Percentiles rank a stretch among this genome's conserved stretches.
Evolutionary conservation across 2,113 vertebrate genomes (phyloP).

Genomic region (Oxyura jamaicensis): DNA sequence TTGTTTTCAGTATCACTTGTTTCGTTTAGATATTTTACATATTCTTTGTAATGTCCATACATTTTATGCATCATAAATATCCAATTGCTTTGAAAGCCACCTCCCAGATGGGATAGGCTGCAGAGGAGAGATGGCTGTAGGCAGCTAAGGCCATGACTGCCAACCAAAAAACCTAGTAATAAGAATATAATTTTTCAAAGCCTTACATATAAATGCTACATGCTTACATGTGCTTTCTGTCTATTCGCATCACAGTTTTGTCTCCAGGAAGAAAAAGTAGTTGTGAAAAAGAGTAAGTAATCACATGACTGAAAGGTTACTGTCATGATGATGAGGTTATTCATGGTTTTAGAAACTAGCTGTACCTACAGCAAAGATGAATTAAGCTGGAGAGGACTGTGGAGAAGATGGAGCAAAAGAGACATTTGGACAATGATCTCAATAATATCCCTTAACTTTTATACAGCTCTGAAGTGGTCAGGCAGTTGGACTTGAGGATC

Average conservation of each 20-base stretch:
- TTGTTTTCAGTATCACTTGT: neutral
- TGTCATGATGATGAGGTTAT: neutral
- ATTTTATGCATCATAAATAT: neutral
- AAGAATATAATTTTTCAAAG: neutral
- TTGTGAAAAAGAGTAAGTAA: neutral
- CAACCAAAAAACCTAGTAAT: neutral
- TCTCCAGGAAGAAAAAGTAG: neutral
- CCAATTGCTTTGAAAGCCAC: neutral
- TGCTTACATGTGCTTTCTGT: neutral
- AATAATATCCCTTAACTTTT: neutral
- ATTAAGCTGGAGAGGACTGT: neutral
- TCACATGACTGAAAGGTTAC: neutral
- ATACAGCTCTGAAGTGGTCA: neutral
- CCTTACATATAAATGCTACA: rapidly evolving
- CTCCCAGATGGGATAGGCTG: neutral
- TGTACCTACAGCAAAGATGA: neutral
- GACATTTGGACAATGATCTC: neutral
- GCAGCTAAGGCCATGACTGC: neutral
- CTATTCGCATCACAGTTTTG: neutral
- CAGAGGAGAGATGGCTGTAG: neutral
- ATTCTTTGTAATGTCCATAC: neutral
- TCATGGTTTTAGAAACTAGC: neutral
- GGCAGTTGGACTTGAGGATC: neutral
- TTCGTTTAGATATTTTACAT: neutral
- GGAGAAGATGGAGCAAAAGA: neutral